Evolutionary conservation across 2,113 vertebrate genomes (phyloP).

Genomic region (Sminthopsis crassicaudata): DNA sequence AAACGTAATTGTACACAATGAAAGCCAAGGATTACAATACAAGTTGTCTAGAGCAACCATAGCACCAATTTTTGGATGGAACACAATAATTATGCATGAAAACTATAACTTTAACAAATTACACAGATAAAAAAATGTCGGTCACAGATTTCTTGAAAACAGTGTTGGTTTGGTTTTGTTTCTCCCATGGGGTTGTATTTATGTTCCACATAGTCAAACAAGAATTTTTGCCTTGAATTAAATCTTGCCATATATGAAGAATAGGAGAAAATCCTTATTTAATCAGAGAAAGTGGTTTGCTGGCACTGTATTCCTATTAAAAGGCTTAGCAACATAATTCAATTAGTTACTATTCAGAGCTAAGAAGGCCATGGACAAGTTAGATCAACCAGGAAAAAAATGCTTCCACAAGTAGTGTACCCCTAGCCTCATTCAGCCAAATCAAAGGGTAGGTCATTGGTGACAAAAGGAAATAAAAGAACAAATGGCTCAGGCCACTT

Average conservation of each 20-base stretch:
- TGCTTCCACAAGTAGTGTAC: neutral
- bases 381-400: neutral
- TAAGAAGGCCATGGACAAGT: neutral
- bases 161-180: neutral
- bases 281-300: constrained; percentile 46
- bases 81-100: neutral
- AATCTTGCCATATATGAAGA: constrained; percentile 59
- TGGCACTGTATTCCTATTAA: neutral
- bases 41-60: neutral
- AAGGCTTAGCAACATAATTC: neutral
- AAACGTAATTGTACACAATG: neutral
- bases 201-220: constrained; percentile 15
- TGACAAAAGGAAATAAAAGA: neutral
- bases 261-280: constrained; percentile 64
- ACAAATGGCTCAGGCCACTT: neutral
- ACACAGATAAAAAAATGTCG: constrained; percentile 1
- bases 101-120: constrained; percentile 44
- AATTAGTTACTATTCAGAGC: neutral
- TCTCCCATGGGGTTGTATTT: constrained; percentile 9
- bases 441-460: neutral
- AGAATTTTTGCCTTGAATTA: constrained; percentile 49
- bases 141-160: constrained; percentile 28
- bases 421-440: neutral
- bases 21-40: neutral
- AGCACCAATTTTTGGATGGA: neutral